Conservation (phyloP, 2,888 invertebrate species). For the Vandiemenella viatica region DNA sequence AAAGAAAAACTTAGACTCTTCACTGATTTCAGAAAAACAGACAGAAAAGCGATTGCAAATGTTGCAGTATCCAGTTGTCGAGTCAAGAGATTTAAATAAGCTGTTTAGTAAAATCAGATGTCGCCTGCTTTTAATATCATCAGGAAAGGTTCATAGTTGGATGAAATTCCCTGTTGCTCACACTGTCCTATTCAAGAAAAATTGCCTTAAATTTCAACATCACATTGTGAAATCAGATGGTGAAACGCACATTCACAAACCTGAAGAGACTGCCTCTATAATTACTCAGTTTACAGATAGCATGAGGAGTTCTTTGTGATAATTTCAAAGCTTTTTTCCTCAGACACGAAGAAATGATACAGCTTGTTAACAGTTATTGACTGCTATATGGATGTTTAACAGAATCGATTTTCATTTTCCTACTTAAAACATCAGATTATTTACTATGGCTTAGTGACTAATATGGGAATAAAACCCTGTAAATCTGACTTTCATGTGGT, state of each 20-base stretch:
- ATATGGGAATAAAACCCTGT: too few species aligned
- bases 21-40: neutral
- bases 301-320: slow-evolving; percentile 12
- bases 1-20: neutral
- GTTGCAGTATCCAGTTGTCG: neutral
- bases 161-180: neutral
- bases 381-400: neutral
- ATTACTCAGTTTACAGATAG: slow-evolving; percentile 33
- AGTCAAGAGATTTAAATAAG: neutral
- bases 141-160: neutral
- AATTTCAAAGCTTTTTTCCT: neutral
- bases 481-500: neutral
- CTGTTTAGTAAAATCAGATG: slow-evolving; percentile 3
- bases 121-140: slow-evolving; percentile 3
- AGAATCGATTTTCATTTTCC: neutral
- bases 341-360: neutral
- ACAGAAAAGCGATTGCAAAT: too few species aligned
- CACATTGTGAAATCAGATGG: slow-evolving; percentile 37
- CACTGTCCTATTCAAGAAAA: neutral
- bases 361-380: neutral
- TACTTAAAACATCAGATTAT: neutral
- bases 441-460: neutral
- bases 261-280: slow-evolving; percentile 35
- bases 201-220: slow-evolving; percentile 20
- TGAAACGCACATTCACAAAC: slow-evolving; percentile 43